Evolutionary conservation across 2,113 vertebrate species (phyloP), one percentile per base, ranked within the genome.

Genomic region (Tenebrosternarchus preto): DNA sequence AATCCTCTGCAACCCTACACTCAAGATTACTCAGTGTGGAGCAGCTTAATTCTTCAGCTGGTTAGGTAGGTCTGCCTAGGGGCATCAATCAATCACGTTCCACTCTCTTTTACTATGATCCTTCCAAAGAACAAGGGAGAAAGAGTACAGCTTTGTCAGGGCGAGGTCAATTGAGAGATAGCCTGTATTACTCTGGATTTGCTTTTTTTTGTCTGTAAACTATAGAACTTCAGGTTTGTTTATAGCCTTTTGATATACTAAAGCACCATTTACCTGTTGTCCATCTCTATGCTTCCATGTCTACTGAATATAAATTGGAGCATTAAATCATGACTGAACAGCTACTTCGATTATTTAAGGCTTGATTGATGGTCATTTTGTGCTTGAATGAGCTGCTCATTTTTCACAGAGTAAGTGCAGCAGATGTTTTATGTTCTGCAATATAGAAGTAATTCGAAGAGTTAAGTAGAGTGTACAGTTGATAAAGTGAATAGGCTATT

Each of bases 271-370:
- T 79, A 75, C 43, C 79, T 24, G 25, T 33, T 0, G 27, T 71
- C 73, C 0, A 75, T 73, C 79, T 82, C 31, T 73, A 80, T 64
- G 63, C 9, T 27, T 59, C 56, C 3, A 0, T 8, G n/a, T 69
- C 50, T 87, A 83, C 89, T 86, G 77, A 84, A 82, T 75, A 86
- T 0, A 80, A 80, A 88, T 72, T 53, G 78, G 22, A 77, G 29
- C 71, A 83, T 73, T 81, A 73, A 85, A 80, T 19, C 36, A 66
- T 27, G 29, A 72, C 72, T 68, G 76, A 87, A 83, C 12, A 60
- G 69, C 73, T 80, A 68, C 36, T n/a, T n/a, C 11, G 77, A 78
- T 3, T 20, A 29, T 57, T 60, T 83, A 81, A 60, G 11, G 25
- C 0, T 24, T 85, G 87, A 87, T 33, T 70, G 78, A 87, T 72